Conservation (phyloP, 2,113 vertebrate species). For the Felis chaus region DNA sequence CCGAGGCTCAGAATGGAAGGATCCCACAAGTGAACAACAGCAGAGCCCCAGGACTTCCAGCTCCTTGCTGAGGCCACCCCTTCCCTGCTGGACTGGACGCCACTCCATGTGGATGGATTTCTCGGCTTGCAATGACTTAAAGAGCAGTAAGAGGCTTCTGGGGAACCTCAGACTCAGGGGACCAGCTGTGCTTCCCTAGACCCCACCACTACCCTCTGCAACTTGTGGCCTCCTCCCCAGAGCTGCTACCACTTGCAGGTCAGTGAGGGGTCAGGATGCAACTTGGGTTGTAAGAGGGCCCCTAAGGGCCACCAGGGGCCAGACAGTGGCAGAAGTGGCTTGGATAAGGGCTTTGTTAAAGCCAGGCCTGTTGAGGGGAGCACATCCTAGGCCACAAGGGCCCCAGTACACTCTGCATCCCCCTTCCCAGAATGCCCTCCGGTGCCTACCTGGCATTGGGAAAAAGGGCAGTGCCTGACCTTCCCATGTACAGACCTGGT, state of each 20-base stretch:
- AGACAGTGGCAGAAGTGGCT: neutral
- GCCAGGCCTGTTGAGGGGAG: neutral
- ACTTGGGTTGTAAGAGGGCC: neutral
- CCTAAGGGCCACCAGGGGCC: neutral
- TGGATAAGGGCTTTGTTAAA: neutral
- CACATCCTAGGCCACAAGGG: neutral
- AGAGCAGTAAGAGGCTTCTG: neutral
- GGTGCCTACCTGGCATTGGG: neutral
- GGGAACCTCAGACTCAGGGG: neutral
- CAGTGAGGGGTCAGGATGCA: neutral
- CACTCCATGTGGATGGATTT: accelerated
- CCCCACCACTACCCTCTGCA: accelerated
- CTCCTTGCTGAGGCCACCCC: neutral
- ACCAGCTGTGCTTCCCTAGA: neutral
- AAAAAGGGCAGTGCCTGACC: neutral
- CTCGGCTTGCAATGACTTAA: neutral
- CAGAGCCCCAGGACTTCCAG: neutral
- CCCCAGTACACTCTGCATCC: neutral
- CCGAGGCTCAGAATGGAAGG: neutral
- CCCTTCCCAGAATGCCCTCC: neutral
- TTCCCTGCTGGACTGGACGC: neutral
- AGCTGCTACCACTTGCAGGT: neutral
- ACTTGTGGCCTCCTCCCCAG: neutral
- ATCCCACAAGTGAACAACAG: neutral
- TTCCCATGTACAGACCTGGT: neutral